Evolutionary conservation across 2,888 invertebrate genomes (phyloP).

Genomic region (Rhagonycha lutea): DNA sequence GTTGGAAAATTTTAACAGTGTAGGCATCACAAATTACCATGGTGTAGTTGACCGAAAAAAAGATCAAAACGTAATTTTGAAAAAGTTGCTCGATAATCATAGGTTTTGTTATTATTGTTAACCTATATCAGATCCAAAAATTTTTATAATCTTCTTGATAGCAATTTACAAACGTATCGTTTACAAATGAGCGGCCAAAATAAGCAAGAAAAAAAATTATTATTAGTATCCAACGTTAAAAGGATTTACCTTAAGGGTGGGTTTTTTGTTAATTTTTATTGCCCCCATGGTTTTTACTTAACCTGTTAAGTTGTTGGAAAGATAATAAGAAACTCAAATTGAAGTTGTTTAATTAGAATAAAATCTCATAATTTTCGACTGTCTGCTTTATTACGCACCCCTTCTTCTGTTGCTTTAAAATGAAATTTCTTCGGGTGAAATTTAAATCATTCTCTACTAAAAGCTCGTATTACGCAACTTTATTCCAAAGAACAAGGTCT

Average conservation of each 20-base stretch:
- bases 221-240: not conserved
- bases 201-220: slow-evolving; percentile 4
- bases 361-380: slow-evolving; percentile 28
- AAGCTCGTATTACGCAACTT: slow-evolving; percentile 34
- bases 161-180: slow-evolving; percentile 21
- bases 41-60: slow-evolving; percentile 34
- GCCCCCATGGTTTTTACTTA: not conserved
- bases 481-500: slow-evolving; percentile 33
- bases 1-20: slow-evolving; percentile 28
- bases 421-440: slow-evolving; percentile 39
- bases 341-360: slow-evolving; percentile 27
- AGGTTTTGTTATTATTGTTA: slow-evolving; percentile 40
- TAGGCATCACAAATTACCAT: slow-evolving; percentile 16
- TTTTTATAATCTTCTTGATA: slow-evolving; percentile 8
- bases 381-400: slow-evolving; percentile 26
- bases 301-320: not conserved
- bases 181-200: slow-evolving; percentile 5
- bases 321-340: slow-evolving; percentile 4
- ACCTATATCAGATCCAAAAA: slow-evolving; percentile 33
- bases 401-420: slow-evolving; percentile 25
- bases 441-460: slow-evolving; percentile 39
- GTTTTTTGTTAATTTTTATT: not conserved
- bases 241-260: slow-evolving; percentile 12
- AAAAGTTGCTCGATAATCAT: slow-evolving; percentile 38
- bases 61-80: slow-evolving; percentile 36